Conservation (phyloP, 2,113 vertebrate genomes). For the Hippocampus comes region DNA sequence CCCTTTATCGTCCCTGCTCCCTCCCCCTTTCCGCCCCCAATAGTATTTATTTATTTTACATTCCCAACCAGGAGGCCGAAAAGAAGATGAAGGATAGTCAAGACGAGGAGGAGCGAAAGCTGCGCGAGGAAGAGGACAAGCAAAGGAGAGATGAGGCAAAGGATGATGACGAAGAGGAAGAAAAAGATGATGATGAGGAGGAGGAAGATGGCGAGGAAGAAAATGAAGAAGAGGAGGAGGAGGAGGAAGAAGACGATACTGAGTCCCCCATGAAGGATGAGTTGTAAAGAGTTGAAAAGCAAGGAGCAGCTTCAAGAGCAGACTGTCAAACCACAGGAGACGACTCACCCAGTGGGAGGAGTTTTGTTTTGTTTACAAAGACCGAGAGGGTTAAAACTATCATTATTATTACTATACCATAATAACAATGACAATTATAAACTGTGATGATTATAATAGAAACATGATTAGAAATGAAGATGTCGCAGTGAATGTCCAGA, state of each 20-base stretch:
- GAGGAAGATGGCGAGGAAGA: constrained; percentile 29
- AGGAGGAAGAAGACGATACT: constrained; percentile 63
- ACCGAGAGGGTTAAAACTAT: neutral
- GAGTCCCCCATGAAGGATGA: constrained; percentile 76
- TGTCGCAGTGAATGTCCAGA: constrained; percentile 26
- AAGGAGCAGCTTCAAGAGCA: constrained; percentile 9
- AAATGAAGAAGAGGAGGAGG: constrained; percentile 38
- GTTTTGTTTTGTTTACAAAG: constrained; percentile 61
- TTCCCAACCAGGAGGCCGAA: constrained; percentile 71
- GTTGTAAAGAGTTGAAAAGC: constrained; percentile 68
- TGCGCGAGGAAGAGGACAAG: constrained; percentile 62
- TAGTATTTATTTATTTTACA: neutral
- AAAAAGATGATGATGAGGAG: constrained; percentile 47
- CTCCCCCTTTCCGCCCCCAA: neutral
- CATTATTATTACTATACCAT: constrained; percentile 1
- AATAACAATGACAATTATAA: constrained; percentile 4
- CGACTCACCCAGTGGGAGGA: constrained; percentile 33
- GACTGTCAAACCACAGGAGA: constrained; percentile 46
- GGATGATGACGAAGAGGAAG: constrained; percentile 58
- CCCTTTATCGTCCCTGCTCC: neutral
- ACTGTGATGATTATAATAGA: constrained; percentile 21
- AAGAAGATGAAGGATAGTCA: constrained; percentile 77
- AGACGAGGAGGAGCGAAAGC: constrained; percentile 75
- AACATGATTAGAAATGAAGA: constrained; percentile 14
- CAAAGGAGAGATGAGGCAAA: constrained; percentile 61